Evolutionary conservation across 1,140 invertebrate species (phyloP), one percentile per base, ranked within the genome.

Genomic region (Octopus bimaculoides): DNA sequence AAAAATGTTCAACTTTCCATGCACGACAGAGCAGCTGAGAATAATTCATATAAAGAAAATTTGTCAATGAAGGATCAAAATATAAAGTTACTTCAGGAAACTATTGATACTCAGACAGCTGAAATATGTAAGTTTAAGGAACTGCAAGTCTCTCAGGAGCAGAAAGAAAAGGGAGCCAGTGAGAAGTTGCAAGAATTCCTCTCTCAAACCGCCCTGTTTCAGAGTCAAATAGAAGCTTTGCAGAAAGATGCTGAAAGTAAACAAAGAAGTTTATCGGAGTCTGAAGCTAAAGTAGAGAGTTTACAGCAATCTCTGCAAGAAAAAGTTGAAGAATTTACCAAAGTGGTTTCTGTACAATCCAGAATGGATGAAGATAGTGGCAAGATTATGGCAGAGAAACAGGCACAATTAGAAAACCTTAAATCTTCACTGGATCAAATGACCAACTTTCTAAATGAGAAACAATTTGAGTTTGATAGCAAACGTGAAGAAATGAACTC

Each of bases 401-500:
- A 61, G 9, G 17, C 9, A 53, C 77, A 82, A 55, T 75, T 83
- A 12, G 82, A 83, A 75, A 75, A 82, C 73, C 56, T 84, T 74
- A 74, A 66, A 7, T 76, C 79, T 61, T 82, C 85, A 76, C 54
- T 83, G 20, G 81, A 83, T 56, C 52, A 85, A 52, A 41, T 81
- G 52, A 81, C 78, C 52, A 83, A 85, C 26, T 81, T 81, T 69
- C 80, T 83, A 78, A 83, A 77, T 78, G 81, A 83, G 55, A 80
- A 83, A 80, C 82, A 81, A 9, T 78, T 76, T 56, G 79, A 81
- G 76, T 80, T 83, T 78, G 84, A 84, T 66, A 75, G 78, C 8
- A 77, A 80, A 54, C 20, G n/a, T 52, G 7, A 17, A 17, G 76
- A 80, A 10, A 14, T 80, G 0, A 7, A 20, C 20, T 14, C 20